Conservation (phyloP, 1,140 invertebrate genomes). For the Drosophila nebulosa region DNA sequence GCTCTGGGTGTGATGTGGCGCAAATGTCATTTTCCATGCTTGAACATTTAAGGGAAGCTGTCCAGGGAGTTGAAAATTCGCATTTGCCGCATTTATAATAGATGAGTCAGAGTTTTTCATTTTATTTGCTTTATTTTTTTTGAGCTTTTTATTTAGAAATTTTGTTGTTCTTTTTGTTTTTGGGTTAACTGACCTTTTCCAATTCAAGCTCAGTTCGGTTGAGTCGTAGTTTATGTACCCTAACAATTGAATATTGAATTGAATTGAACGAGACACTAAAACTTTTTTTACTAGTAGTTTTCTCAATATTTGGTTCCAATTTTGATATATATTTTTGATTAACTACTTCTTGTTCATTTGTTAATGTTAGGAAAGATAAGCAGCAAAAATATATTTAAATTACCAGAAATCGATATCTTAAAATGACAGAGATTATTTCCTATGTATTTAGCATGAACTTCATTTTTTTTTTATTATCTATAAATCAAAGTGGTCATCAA, state of each 20-base stretch:
- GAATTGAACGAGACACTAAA: too few relatives aligned
- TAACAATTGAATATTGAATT: not conserved
- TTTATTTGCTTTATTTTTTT: constrained; percentile 31
- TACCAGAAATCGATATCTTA: too few relatives aligned
- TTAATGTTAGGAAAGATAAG: too few relatives aligned
- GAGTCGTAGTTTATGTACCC: not conserved
- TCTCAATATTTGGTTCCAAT: too few relatives aligned
- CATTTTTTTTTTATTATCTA: too few relatives aligned
- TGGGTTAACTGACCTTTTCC: constrained; percentile 69
- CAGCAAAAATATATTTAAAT: too few relatives aligned
- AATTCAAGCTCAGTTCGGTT: not conserved
- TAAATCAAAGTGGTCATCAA: too few relatives aligned
- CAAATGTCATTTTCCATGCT: constrained; percentile 67
- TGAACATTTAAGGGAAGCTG: constrained; percentile 28
- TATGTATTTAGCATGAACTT: too few relatives aligned
- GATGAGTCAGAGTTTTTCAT: constrained; percentile 40
- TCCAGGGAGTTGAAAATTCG: constrained; percentile 45
- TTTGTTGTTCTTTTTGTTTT: not conserved
- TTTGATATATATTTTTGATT: too few relatives aligned
- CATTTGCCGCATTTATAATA: constrained; percentile 66
- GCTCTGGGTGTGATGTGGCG: constrained; percentile 52
- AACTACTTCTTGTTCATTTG: too few relatives aligned
- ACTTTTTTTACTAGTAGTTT: too few relatives aligned
- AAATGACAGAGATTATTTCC: too few relatives aligned
- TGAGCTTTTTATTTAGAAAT: not conserved